Percentiles rank a stretch among this genome's conserved stretches.
phyloP scores from a whole-genome alignment of 2,113 vertebrate genomes.

The Crocuta crocuta region DNA sequence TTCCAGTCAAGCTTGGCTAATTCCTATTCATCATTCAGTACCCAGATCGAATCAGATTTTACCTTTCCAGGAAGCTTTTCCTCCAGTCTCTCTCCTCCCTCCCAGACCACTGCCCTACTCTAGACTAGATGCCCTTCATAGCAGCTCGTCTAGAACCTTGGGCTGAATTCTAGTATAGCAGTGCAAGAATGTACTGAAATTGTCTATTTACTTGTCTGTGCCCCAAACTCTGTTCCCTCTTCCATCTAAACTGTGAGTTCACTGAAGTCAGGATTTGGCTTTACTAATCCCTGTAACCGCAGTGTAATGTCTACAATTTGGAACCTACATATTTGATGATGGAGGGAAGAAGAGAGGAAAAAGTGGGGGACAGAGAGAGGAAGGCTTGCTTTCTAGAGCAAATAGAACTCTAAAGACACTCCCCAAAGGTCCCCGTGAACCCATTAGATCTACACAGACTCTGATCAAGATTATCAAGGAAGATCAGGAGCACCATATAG shows the following conservation, averaged over 20 bases:
- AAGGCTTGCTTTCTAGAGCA: not conserved
- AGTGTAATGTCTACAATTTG: not conserved
- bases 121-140: no score
- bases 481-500: not conserved
- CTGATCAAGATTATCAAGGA: not conserved
- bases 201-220: not conserved
- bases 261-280: not conserved
- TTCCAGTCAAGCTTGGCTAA: not conserved
- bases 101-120: not conserved
- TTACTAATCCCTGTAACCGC: not conserved
- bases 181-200: not conserved
- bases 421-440: not conserved
- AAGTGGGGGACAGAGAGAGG: not conserved
- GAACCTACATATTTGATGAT: not conserved
- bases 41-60: not conserved
- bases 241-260: not conserved
- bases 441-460: not conserved
- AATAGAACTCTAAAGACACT: not conserved
- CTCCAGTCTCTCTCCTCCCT: not conserved
- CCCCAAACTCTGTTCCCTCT: not conserved
- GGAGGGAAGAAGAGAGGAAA: not conserved
- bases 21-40: not conserved
- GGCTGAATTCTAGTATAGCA: not conserved
- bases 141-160: not conserved
- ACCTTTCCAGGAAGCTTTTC: not conserved